Base-by-base conservation (phyloP, 1,140 invertebrate genomes). In the Trichonephila clavata region DNA sequence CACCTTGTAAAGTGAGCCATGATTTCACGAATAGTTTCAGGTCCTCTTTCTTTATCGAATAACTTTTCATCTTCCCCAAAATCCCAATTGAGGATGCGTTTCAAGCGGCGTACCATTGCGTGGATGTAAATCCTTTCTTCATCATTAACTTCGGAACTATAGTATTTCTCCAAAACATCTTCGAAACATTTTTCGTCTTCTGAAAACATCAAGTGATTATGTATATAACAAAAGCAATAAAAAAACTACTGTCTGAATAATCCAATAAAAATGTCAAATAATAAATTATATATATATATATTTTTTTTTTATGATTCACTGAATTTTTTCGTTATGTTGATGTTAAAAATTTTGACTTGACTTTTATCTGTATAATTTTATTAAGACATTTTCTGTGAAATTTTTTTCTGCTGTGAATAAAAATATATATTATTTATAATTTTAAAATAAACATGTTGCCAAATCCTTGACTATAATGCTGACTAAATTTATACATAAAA, bases 31-130 rank as follows among this genome's bases (percentile, higher is more conserved):
- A 92, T 21, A 32, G 65, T 65, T 61, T 63, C n/a, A 20, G 59
- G 27, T 39, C 90, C 90, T 5, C 18, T n/a, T n/a, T 84, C 60
- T 61, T 57, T 92, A 59, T 83, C n/a, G 24, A 83, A 65, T 14
- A 92, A 8, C 24, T 8, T 24, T 20, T 92, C 60, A 20, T 84
- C 80, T 8, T 90, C 71, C 20, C 20, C 57, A 27, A 27, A 50
- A 60, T 90, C 59, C 88, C 88, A 90, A 18, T 90, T 90, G 21
- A 90, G 71, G 14, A 90, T 80, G 18, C 88, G 50, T 7, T 65
- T 43, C 32, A 90, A 61, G 6, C 88, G 68, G 7, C 57, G 21
- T 20, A 90, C 21, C 50, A 60, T 90, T 21, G 59, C 88, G 21
- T 16, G 21, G 13, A 90, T 60, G 2, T n/a, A 81, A 20, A 32